Conservation (phyloP, 2,888 invertebrate species). For the Drosophila cracens region DNA sequence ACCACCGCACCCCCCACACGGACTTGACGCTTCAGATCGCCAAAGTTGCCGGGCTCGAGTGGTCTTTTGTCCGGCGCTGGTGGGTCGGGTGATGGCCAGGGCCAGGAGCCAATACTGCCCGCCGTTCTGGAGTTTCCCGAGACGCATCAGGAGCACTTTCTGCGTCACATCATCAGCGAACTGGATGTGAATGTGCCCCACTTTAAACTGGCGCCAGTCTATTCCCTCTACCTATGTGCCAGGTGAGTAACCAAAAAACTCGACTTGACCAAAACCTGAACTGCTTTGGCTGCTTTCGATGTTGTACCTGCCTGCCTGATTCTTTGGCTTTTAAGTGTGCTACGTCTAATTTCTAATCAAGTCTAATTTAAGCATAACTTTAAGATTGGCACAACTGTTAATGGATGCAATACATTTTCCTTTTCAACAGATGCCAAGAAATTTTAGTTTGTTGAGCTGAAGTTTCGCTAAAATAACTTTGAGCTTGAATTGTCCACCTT, state of each 20-base stretch:
- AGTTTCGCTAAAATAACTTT: background rate
- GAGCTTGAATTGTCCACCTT: background rate
- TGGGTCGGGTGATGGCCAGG: constrained; percentile 85
- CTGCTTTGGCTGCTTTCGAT: constrained; percentile 11
- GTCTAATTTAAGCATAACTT: background rate
- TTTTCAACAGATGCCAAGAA: background rate
- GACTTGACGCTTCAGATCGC: constrained; percentile 69
- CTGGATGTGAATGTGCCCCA: constrained; percentile 95
- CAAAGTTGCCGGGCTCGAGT: constrained; percentile 77
- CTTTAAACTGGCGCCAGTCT: constrained; percentile 98
- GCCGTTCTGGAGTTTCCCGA: constrained; percentile 98
- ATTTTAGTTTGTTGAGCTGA: background rate
- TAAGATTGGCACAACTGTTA: background rate
- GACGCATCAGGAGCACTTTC: constrained; percentile 96
- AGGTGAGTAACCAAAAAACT: constrained; percentile 85
- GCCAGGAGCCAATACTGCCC: constrained; percentile 95
- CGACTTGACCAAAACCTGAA: background rate
- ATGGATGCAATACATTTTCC: background rate
- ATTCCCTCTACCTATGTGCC: constrained; percentile 97
- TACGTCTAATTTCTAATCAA: background rate
- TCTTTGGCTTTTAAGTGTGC: background rate
- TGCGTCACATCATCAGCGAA: constrained; percentile 94
- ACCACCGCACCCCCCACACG: too few species aligned
- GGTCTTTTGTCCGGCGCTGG: constrained; percentile 61
- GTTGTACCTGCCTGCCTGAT: constrained; percentile 25